Conservation (phyloP, 2,113 vertebrate species). For the Muntiacus muntjak region DNA sequence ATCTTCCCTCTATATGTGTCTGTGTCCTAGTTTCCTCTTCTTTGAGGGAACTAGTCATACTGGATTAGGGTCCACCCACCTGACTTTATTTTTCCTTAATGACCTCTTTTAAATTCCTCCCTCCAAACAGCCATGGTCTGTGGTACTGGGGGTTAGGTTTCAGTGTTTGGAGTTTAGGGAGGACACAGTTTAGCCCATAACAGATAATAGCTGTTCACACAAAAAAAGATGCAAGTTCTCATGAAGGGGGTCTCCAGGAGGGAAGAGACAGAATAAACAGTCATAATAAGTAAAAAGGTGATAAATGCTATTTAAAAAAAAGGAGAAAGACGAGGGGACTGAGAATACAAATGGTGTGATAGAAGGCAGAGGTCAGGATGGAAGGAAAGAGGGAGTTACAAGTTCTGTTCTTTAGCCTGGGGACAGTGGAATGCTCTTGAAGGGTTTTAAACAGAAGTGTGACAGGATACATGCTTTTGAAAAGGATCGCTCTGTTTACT, state of each 20-base stretch:
- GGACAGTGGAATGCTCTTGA: neutral
- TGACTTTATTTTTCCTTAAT: neutral
- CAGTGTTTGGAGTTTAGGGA: neutral
- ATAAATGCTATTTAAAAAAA: neutral
- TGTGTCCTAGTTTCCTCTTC: neutral
- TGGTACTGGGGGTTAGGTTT: neutral
- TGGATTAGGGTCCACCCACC: neutral
- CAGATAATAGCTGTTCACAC: neutral
- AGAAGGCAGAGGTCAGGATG: neutral
- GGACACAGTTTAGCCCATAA: neutral
- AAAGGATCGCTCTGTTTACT: neutral
- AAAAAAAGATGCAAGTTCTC: neutral
- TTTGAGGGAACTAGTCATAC: neutral
- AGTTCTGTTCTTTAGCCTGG: neutral
- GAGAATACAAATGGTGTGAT: neutral
- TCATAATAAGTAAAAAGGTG: neutral
- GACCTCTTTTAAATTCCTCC: neutral
- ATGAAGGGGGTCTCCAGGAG: neutral
- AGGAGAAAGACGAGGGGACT: neutral
- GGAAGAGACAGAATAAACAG: neutral
- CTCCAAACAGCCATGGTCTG: neutral
- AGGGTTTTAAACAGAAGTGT: neutral
- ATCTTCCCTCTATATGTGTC: neutral
- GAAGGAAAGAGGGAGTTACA: neutral
- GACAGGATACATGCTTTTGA: constrained; percentile 1